Conservation (phyloP, 2,888 invertebrate species). For the Phlogophora meticulosa region DNA sequence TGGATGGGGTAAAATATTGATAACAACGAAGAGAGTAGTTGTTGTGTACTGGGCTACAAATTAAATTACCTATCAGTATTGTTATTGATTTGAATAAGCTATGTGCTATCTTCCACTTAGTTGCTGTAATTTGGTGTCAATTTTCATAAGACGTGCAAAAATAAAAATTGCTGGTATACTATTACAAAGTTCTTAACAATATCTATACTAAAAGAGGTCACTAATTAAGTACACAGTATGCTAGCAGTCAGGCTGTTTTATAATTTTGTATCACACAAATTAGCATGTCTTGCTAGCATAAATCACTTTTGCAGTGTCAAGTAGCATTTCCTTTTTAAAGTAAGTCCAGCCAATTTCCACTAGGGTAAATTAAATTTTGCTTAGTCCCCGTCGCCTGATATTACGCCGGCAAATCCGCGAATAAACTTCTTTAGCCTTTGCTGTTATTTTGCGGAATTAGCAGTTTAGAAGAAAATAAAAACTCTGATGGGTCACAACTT, state of each 20-base stretch:
- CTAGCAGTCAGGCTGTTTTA: slow-evolving; percentile 3
- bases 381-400: slow-evolving; percentile 65
- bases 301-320: slow-evolving; percentile 60
- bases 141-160: too few relatives aligned
- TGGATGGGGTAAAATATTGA: slow-evolving; percentile 21
- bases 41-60: neutral
- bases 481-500: slow-evolving; percentile 41
- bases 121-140: too few relatives aligned
- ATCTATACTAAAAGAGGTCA: too few relatives aligned
- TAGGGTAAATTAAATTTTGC: slow-evolving; percentile 68
- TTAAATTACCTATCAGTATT: too few relatives aligned
- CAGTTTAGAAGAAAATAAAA: slow-evolving; percentile 54
- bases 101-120: too few relatives aligned
- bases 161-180: too few relatives aligned
- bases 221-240: neutral
- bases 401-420: slow-evolving; percentile 60
- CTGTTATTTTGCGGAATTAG: slow-evolving; percentile 60
- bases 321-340: slow-evolving; percentile 56
- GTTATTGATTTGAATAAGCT: too few relatives aligned
- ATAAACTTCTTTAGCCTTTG: slow-evolving; percentile 64
- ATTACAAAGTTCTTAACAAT: too few relatives aligned
- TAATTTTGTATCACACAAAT: slow-evolving; percentile 18
- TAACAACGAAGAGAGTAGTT: neutral
- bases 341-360: slow-evolving; percentile 62
- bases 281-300: slow-evolving; percentile 37